Conservation (phyloP, 2,797 vertebrate genomes). For the Ataeniobius toweri region DNA sequence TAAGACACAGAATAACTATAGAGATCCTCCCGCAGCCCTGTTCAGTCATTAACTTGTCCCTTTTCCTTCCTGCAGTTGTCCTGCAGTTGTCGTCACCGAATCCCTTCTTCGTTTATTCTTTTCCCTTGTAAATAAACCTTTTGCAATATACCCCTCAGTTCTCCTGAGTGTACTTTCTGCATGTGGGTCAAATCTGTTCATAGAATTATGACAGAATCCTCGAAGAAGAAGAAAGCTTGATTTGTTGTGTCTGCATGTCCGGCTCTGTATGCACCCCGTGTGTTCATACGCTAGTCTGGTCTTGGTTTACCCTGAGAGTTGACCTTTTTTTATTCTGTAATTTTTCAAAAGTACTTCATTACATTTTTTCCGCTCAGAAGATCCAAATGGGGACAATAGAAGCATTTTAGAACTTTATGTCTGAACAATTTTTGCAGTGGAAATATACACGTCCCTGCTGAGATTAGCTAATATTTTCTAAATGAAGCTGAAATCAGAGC, state of each 20-base stretch:
- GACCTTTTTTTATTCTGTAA: background rate
- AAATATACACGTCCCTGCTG: constrained; percentile 35
- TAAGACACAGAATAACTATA: too few species aligned
- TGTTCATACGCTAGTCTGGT: background rate
- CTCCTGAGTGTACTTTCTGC: too few species aligned
- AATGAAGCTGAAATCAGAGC: constrained; percentile 54
- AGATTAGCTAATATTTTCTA: constrained; percentile 52
- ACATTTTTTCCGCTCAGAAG: background rate
- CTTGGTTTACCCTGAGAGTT: background rate
- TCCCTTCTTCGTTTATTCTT: too few species aligned
- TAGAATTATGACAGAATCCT: too few species aligned
- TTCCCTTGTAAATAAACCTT: too few species aligned
- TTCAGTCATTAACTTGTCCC: too few species aligned
- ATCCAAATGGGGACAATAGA: constrained; percentile 3
- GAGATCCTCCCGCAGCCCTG: too few species aligned
- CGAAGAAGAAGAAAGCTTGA: background rate
- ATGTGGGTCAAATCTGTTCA: too few species aligned
- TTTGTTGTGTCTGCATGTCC: background rate
- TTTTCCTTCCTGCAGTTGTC: too few species aligned
- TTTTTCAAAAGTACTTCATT: background rate
- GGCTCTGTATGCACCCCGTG: background rate
- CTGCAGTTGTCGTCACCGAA: too few species aligned
- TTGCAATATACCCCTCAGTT: too few species aligned
- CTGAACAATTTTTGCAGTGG: constrained; percentile 10
- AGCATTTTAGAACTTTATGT: constrained; percentile 9